Percentiles rank a stretch among this genome's conserved stretches.
These are phyloP conservation scores for Alligator mississippiensis DNA, from an alignment of 2,113 vertebrate genomes.

Conservation along the genomic window DNA sequence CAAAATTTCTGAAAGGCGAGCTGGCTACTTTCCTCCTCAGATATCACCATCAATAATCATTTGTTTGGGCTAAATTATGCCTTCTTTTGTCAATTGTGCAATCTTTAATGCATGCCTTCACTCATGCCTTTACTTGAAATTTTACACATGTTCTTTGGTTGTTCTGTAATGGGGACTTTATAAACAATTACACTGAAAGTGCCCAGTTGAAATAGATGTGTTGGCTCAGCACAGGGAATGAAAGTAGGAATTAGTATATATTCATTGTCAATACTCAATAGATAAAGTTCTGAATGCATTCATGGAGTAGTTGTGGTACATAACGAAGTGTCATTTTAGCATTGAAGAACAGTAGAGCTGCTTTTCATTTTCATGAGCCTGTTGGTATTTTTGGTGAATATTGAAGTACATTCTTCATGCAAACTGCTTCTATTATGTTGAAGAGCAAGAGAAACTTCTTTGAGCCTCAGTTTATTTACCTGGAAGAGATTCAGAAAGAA, in stretches of 20 bases:
- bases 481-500: too few relatives aligned
- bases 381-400: background rate
- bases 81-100: background rate
- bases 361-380: background rate
- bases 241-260: background rate
- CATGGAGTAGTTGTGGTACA: background rate
- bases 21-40: background rate
- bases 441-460: too few relatives aligned
- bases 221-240: background rate
- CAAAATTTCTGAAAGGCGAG: conserved; percentile 25
- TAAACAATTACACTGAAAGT: conserved; percentile 2
- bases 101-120: conserved; percentile 27
- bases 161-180: conserved; percentile 23
- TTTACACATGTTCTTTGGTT: background rate
- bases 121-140: background rate
- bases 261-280: background rate
- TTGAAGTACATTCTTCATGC: background rate
- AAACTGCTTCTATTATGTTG: background rate
- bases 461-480: too few relatives aligned
- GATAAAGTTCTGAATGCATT: background rate
- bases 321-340: conserved; percentile 20
- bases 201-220: background rate
- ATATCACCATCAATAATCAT: background rate
- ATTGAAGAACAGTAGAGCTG: background rate
- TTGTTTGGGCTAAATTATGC: conserved; percentile 28